Conservation (phyloP, 1,140 invertebrate species). For the Steinernema feltiae region DNA sequence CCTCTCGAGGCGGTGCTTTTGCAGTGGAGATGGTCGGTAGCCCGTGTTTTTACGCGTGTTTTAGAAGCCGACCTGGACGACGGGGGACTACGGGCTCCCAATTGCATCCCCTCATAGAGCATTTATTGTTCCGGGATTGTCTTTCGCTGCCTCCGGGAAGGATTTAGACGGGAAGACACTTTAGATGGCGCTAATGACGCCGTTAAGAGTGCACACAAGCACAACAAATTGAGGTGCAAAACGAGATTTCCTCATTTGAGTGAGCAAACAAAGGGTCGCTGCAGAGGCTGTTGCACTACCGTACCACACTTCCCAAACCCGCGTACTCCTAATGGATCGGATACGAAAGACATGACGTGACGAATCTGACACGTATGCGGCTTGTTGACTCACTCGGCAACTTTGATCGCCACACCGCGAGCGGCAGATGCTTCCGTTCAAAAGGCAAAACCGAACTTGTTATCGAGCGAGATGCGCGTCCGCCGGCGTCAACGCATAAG, state of each 20-base stretch:
- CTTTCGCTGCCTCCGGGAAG: no score
- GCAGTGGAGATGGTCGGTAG: background rate
- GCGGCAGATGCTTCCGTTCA: no score
- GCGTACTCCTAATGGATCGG: no score
- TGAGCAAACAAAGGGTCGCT: background rate
- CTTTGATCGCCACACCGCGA: no score
- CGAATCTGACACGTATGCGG: background rate
- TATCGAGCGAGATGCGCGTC: background rate
- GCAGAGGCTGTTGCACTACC: no score
- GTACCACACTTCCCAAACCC: no score
- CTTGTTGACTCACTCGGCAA: background rate
- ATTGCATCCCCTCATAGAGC: background rate
- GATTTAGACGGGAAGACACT: no score
- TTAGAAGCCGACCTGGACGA: background rate
- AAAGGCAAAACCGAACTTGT: no score
- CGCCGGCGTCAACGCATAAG: background rate
- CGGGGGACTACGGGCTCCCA: background rate
- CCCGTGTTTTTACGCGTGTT: background rate
- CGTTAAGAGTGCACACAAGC: background rate
- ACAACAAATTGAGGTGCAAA: background rate
- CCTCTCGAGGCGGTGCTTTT: background rate
- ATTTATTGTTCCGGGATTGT: no score
- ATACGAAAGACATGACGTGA: no score
- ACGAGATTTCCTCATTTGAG: background rate
- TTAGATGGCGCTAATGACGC: background rate